Percentiles rank a stretch among this genome's conserved stretches.
phyloP scores from a whole-genome alignment of 1,140 invertebrate genomes.

The Heterodera schachtii region DNA sequence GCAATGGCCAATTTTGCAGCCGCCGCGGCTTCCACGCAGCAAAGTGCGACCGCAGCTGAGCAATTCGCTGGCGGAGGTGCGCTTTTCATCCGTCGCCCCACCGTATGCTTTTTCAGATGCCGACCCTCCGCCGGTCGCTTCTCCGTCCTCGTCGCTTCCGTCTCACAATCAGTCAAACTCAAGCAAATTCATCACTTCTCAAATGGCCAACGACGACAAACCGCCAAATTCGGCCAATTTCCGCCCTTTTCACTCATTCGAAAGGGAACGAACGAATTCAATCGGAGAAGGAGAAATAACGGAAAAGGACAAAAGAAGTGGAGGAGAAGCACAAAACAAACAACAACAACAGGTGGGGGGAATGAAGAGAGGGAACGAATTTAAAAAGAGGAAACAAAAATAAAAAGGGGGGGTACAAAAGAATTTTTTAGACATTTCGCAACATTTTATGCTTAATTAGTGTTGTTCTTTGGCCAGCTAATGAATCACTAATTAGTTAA shows the following conservation, averaged over 20 bases:
- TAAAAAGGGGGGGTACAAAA: not conserved
- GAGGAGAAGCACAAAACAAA: not conserved
- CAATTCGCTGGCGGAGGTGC: not conserved
- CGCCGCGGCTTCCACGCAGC: not conserved
- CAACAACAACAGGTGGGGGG: not conserved
- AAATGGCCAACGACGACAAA: not conserved
- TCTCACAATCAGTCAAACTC: too few species aligned
- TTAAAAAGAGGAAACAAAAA: constrained; percentile 8
- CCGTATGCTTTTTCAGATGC: not conserved
- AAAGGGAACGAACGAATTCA: not conserved
- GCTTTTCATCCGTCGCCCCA: not conserved
- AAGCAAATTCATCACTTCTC: not conserved
- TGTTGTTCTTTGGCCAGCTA: too few species aligned
- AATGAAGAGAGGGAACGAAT: too few species aligned
- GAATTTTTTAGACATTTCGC: not conserved
- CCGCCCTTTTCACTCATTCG: not conserved
- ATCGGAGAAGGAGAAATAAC: not conserved
- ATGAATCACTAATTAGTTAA: too few species aligned
- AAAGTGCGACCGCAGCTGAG: not conserved
- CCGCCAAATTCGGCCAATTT: not conserved
- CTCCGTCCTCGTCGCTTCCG: not conserved
- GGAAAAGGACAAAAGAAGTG: not conserved
- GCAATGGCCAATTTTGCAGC: not conserved
- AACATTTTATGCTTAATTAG: not conserved
- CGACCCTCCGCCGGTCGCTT: not conserved